Evolutionary conservation across 2,113 vertebrate species (phyloP).

Genomic region (Haemorhous mexicanus): DNA sequence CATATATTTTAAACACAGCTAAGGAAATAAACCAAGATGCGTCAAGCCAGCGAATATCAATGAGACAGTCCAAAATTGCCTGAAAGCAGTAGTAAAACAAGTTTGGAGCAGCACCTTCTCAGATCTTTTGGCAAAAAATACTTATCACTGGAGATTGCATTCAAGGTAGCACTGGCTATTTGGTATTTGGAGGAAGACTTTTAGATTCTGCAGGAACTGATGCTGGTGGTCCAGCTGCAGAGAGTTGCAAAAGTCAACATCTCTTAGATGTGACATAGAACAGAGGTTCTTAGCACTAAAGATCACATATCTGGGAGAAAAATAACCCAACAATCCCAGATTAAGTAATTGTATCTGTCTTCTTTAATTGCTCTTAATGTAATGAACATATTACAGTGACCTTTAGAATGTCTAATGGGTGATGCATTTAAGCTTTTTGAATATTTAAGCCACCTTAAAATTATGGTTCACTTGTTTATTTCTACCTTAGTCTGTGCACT

Average conservation of each 20-base stretch:
- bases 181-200: neutral
- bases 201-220: neutral
- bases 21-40: neutral
- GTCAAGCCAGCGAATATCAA: neutral
- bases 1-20: neutral
- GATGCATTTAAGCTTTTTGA: slow-evolving; percentile 7
- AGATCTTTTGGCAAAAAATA: neutral
- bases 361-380: slow-evolving; percentile 45
- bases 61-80: neutral
- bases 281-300: neutral
- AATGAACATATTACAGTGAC: slow-evolving; percentile 37
- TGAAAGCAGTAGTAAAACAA: neutral
- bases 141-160: neutral
- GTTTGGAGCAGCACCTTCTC: neutral
- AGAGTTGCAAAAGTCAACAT: neutral
- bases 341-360: slow-evolving; percentile 14
- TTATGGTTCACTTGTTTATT: neutral
- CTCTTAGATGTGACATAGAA: neutral
- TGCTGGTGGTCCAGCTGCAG: neutral
- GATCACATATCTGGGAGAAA: neutral
- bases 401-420: neutral
- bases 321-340: neutral
- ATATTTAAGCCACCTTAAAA: slow-evolving; percentile 9
- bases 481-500: neutral
- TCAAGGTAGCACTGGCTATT: neutral